Evolutionary conservation across 2,888 invertebrate species (phyloP), one percentile per base, ranked within the genome.

Genomic region (Busseola fusca): DNA sequence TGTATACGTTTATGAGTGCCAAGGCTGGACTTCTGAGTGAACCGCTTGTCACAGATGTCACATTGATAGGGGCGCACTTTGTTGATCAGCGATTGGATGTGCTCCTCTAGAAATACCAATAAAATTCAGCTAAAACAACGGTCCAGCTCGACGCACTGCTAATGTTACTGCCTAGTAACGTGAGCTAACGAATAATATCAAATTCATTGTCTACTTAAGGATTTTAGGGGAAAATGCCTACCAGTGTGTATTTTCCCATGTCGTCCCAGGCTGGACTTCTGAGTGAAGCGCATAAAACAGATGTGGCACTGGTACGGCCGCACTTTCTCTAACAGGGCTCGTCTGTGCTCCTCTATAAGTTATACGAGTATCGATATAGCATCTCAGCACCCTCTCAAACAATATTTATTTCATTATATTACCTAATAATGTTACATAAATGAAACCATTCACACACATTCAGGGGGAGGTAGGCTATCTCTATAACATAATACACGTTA

Each of bases 1-100:
- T 98, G 98, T 88, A 97, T 97, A 91, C 97, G 96, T 93, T 97
- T 97, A 96, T 98, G 98, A 89, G 97, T 97, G 94, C 97, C 98
- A 87, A 98, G 96, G 94, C 97, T 97, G 91, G 97, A 97, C 95
- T 98, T 98, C 96, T 98, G 98, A 85, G 97, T 97, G 95, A 98
- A 98, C 91, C 97, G 96, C 96, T 98, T 98, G 92, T 97, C 96
- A 94, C 98, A 98, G 91, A 97, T 96, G 93, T 97, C 97, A 93
- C 98, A 98, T 92, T 97, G 96, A 94, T 95, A 96, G 89, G 96
- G 96, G 91, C 96, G 96, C 94, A 96, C 96, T 96, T 96, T 96
- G 96, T 96, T 96, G 96, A 96, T 96, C 96, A 96, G 96, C 96
- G 96, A 96, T 95, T 96, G 96, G 94, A 96, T 96, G 96, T 96